Evolutionary conservation across 2,888 invertebrate species (phyloP).

Genomic region (Amphipyra tragopoginis): DNA sequence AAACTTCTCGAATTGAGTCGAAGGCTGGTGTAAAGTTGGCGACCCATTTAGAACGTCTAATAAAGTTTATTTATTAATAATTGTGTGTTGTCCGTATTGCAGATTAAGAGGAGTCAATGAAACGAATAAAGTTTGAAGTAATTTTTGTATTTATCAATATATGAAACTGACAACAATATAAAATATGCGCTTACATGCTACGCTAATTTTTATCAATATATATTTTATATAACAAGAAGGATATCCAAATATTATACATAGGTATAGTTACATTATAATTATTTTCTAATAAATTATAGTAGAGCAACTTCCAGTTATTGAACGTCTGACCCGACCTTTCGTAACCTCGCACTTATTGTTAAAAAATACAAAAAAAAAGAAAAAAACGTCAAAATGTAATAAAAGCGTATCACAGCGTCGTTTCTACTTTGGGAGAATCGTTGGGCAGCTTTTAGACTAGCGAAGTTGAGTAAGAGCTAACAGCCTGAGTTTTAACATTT

Average conservation of each 20-base stretch:
- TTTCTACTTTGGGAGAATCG: slow-evolving; percentile 58
- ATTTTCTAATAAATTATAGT: slow-evolving; percentile 45
- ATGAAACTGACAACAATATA: slow-evolving; percentile 49
- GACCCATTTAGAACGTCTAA: too few species aligned
- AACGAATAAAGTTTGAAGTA: slow-evolving; percentile 28
- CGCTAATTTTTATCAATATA: slow-evolving; percentile 30
- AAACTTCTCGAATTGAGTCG: too few species aligned
- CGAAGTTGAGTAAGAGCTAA: slow-evolving; percentile 41
- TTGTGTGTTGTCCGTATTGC: too few species aligned
- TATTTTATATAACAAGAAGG: slow-evolving; percentile 43
- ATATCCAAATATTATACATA: slow-evolving; percentile 23
- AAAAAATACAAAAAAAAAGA: slow-evolving; percentile 28
- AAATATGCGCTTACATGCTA: slow-evolving; percentile 47
- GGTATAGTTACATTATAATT: slow-evolving; percentile 25
- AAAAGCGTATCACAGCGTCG: slow-evolving; percentile 55
- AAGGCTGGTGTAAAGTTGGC: too few species aligned
- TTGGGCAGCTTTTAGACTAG: slow-evolving; percentile 60
- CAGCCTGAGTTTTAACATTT: slow-evolving; percentile 16
- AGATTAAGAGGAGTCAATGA: slow-evolving; percentile 8
- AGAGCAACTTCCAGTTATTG: slow-evolving; percentile 39
- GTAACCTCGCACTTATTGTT: slow-evolving; percentile 30
- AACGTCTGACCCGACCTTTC: slow-evolving; percentile 24
- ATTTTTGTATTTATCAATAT: slow-evolving; percentile 48
- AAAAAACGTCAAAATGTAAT: slow-evolving; percentile 37
- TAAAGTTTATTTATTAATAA: too few species aligned